Evolutionary conservation across 1,140 invertebrate species (phyloP), one percentile per base, ranked within the genome.

Genomic region (Rhynchophorus ferrugineus): DNA sequence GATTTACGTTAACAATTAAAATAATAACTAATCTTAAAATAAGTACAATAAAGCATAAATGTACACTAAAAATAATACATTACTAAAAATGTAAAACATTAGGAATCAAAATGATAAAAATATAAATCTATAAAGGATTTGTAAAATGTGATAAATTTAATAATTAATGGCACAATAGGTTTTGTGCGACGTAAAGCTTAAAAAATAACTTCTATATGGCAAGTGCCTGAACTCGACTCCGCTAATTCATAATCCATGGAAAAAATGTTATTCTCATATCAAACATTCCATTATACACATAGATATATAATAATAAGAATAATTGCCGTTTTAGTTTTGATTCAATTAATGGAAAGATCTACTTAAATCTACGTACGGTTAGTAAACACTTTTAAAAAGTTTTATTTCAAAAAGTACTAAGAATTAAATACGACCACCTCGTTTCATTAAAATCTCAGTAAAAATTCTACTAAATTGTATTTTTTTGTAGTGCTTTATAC

Each of bases 121-220:
- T 41, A 37, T 37, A n/a, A 14, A n/a, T 37, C 3, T n/a, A 41
- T 17, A 41, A 19, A 19, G 43, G 16, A n/a, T n/a, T n/a, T 44
- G 29, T 13, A 44, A 44, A 16, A 29, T 33, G 13, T 8, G n/a
- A 44, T 20, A 21, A 44, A 7, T 24, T 17, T 13, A 9, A 29
- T 34, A 29, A 7, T 13, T 33, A 50, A 50, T 50, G 48, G 48
- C 48, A 50, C 48, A 21, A 44, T 35, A 49, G 13, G 38, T 42
- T 17, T 11, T 38, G 18, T 29, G 18, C 17, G 34, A 50, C 48
- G 48, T 50, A 50, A 50, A 50, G 48, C 38, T 44, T 44, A 13
- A 50, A 50, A 50, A 50, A 50, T 50, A 50, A 43, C 39, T 19
- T 46, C 35, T 1, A n/a, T 13, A 35, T 29, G 44, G 33, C 38